Evolutionary conservation across 2,888 invertebrate species (phyloP).

Genomic region (Phytoseiulus persimilis): DNA sequence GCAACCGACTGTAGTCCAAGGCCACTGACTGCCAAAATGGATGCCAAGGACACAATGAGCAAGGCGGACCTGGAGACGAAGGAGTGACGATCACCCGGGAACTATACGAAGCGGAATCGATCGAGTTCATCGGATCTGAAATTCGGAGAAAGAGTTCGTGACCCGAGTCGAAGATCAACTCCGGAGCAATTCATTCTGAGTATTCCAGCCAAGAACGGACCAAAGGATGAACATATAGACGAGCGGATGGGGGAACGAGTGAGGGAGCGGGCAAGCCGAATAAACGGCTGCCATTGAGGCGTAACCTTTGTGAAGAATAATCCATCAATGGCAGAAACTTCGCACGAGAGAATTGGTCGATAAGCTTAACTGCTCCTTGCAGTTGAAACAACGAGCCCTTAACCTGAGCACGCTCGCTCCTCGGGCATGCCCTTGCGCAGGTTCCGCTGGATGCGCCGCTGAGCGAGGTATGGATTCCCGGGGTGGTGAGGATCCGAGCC

Average conservation of each 20-base stretch:
- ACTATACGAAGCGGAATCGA: background rate
- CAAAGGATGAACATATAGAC: background rate
- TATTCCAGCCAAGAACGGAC: background rate
- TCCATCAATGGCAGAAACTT: background rate
- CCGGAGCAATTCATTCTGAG: background rate
- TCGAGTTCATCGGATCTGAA: background rate
- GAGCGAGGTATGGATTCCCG: no score
- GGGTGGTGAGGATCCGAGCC: no score
- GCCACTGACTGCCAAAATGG: no score
- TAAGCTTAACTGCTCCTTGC: background rate
- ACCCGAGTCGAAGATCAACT: background rate
- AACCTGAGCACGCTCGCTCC: background rate
- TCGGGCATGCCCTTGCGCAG: background rate
- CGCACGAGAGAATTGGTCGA: background rate
- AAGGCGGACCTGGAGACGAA: background rate
- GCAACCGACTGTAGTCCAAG: no score
- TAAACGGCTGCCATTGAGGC: background rate
- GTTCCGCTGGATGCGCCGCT: no score
- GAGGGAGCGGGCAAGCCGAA: background rate
- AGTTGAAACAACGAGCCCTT: background rate
- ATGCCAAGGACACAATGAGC: background rate
- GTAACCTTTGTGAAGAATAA: background rate
- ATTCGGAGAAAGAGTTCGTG: background rate
- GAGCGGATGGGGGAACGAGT: background rate
- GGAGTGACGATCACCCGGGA: background rate